Evolutionary conservation across 1,140 invertebrate species (phyloP).

Genomic region (Ceratina japonica): DNA sequence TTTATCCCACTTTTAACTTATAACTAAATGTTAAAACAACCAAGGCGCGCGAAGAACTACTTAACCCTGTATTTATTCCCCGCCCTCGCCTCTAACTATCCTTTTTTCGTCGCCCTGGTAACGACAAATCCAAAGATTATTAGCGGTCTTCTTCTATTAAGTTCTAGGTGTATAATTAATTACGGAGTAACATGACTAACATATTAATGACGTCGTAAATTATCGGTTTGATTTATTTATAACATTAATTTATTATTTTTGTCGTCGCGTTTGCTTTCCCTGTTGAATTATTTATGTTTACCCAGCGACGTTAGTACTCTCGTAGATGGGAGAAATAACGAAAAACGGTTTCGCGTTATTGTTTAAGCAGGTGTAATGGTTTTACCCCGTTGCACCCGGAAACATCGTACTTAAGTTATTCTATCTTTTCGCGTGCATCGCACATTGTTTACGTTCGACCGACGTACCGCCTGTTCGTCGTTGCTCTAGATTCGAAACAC

Average conservation of each 20-base stretch:
- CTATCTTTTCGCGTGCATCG: conserved; percentile 24
- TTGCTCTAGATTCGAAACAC: background rate
- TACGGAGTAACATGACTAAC: conserved; percentile 54
- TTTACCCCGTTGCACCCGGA: background rate
- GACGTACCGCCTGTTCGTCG: background rate
- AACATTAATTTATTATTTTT: conserved; percentile 59
- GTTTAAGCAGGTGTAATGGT: conserved; percentile 10
- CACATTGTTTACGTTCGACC: conserved; percentile 1
- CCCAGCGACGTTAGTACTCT: conserved; percentile 2
- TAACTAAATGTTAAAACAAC: conserved; percentile 22
- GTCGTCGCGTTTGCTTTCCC: conserved; percentile 38
- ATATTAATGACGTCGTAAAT: conserved; percentile 10
- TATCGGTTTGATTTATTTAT: conserved; percentile 56
- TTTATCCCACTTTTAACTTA: conserved; percentile 38
- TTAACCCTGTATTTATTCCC: conserved; percentile 40
- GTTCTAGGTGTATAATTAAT: conserved; percentile 41
- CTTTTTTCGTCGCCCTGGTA: conserved; percentile 37
- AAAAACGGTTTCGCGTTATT: conserved; percentile 7
- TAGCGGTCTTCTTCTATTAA: conserved; percentile 47
- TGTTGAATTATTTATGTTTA: conserved; percentile 76
- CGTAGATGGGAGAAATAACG: background rate
- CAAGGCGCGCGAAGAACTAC: conserved; percentile 30
- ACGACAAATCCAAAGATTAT: conserved; percentile 64
- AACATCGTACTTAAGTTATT: conserved; percentile 48
- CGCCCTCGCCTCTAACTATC: background rate